Conservation (phyloP, 2,113 vertebrate genomes). For the Alectura lathami region DNA sequence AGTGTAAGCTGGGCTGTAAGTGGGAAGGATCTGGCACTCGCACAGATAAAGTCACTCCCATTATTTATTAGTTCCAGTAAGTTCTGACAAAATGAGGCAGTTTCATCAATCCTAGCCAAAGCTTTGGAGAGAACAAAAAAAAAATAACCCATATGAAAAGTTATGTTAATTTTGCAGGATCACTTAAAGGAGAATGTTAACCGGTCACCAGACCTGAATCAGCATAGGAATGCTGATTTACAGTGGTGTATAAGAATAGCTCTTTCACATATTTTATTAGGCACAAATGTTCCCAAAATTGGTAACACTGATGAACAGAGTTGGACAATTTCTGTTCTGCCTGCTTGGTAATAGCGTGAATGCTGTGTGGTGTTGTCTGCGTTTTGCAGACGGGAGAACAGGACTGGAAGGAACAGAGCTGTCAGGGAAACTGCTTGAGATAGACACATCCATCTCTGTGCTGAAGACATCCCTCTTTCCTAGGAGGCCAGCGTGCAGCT, state of each 20-base stretch:
- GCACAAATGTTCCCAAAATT: rapidly evolving
- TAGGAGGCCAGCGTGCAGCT: neutral
- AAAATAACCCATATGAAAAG: neutral
- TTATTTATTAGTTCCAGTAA: constrained; percentile 19
- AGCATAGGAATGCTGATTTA: neutral
- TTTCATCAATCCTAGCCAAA: constrained; percentile 5
- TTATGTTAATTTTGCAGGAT: neutral
- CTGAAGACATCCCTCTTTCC: neutral
- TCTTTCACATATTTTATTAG: neutral
- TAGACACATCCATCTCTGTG: rapidly evolving
- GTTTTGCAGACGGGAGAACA: neutral
- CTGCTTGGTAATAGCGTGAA: neutral
- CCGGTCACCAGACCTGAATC: neutral
- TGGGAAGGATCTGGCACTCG: neutral
- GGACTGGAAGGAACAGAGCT: neutral
- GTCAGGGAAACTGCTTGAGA: neutral
- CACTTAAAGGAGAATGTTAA: neutral
- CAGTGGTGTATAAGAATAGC: neutral
- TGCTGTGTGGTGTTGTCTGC: rapidly evolving
- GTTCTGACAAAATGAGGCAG: neutral
- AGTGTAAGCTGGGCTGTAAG: neutral
- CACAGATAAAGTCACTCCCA: constrained; percentile 7
- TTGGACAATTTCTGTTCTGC: neutral
- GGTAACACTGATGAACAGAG: rapidly evolving
- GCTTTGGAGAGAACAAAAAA: neutral